A percentile compares a stretch with the other conserved stretches of the same genome.
phyloP scores from a whole-genome alignment of 2,888 invertebrate genomes.

The Latrodectus elegans region DNA sequence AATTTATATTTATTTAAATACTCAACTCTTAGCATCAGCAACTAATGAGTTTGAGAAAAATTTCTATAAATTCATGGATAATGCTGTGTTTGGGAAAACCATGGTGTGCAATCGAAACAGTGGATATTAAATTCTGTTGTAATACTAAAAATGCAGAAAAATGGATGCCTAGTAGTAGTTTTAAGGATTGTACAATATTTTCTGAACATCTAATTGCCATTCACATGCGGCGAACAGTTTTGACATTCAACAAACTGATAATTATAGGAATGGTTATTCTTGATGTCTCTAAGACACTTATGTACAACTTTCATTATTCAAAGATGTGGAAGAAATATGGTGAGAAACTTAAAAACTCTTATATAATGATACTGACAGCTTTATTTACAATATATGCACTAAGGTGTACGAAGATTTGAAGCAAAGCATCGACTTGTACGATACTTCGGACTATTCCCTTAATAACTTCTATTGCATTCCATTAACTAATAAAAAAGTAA shows the following conservation, averaged over 20 bases:
- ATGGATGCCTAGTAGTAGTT: conserved; percentile 44
- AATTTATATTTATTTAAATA: conserved; percentile 10
- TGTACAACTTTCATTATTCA: not conserved
- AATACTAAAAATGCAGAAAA: conserved; percentile 15
- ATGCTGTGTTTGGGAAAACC: conserved; percentile 74
- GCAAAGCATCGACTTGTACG: conserved; percentile 5
- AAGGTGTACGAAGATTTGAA: not conserved
- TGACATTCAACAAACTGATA: not conserved
- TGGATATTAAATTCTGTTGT: conserved; percentile 71
- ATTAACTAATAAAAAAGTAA: conserved; percentile 18
- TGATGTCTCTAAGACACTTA: not conserved
- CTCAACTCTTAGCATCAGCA: conserved; percentile 51
- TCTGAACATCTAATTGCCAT: not conserved
- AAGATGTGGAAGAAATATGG: not conserved
- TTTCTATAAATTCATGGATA: conserved; percentile 74
- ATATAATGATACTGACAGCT: not conserved
- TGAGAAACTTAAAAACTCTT: not conserved
- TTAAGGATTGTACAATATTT: conserved; percentile 13
- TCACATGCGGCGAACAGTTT: not conserved
- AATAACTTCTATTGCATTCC: not conserved
- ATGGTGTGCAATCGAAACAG: conserved; percentile 73
- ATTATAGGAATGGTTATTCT: not conserved
- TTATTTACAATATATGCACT: not conserved
- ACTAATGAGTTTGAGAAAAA: conserved; percentile 74
- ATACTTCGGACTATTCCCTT: conserved; percentile 11